Conservation (phyloP, 2,797 vertebrate genomes). For the Cryptoprocta ferox region DNA sequence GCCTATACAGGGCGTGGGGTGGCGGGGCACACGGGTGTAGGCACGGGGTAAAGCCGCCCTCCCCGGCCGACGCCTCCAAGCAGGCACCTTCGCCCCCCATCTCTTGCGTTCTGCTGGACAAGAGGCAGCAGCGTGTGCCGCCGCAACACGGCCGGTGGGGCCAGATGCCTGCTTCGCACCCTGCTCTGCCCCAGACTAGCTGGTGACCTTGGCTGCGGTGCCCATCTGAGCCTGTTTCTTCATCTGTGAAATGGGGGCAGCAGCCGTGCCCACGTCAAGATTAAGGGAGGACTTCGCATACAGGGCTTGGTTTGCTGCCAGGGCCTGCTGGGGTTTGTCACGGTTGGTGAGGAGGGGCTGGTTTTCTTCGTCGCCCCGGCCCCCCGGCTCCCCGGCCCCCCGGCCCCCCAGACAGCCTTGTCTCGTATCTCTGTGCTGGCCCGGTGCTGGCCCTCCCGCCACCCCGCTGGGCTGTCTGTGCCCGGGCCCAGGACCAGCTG, state of each 20-base stretch:
- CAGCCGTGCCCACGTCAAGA: rapidly evolving
- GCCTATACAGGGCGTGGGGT: rapidly evolving
- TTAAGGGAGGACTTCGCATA: rapidly evolving
- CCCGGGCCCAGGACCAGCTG: background rate
- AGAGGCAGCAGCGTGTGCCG: background rate
- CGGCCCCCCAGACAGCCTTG: background rate
- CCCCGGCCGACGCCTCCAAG: rapidly evolving
- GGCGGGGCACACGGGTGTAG: rapidly evolving
- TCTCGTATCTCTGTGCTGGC: background rate
- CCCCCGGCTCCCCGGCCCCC: rapidly evolving
- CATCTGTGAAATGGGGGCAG: background rate
- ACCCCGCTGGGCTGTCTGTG: rapidly evolving
- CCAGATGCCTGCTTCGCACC: no score
- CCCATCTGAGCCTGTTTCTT: background rate
- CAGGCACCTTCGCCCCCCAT: rapidly evolving
- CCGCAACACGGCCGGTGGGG: rapidly evolving
- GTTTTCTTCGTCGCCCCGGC: rapidly evolving
- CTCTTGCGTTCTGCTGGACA: rapidly evolving
- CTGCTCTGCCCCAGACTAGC: background rate
- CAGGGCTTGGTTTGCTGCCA: background rate
- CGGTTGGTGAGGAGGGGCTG: rapidly evolving
- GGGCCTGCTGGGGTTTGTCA: background rate
- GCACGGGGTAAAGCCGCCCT: rapidly evolving
- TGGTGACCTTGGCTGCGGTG: rapidly evolving
- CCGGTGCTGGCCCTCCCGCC: rapidly evolving